Evolutionary conservation across 2,113 vertebrate genomes (phyloP).

Genomic region (Origma solitaria): DNA sequence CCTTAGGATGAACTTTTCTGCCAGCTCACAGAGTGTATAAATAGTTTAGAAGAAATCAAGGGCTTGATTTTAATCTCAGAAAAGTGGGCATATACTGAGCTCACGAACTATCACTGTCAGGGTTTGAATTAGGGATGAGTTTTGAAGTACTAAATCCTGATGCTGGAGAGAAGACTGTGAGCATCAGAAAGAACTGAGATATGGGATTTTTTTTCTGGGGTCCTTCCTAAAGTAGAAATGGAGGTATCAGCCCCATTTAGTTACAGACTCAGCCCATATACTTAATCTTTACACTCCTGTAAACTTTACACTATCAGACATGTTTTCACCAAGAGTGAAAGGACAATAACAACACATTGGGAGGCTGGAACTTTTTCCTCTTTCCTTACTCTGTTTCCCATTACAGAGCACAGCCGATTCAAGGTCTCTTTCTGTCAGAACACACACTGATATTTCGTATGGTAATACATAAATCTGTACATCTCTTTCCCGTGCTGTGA

Average conservation of each 20-base stretch:
- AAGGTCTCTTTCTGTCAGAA: background rate
- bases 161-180: background rate
- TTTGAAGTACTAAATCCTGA: background rate
- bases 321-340: background rate
- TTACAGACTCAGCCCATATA: background rate
- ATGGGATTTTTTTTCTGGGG: background rate
- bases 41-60: background rate
- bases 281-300: background rate
- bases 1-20: background rate
- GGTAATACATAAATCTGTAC: background rate
- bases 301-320: background rate
- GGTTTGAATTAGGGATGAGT: background rate
- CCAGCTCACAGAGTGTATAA: background rate
- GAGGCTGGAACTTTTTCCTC: background rate
- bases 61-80: background rate
- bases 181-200: background rate
- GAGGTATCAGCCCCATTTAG: background rate
- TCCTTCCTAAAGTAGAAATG: background rate
- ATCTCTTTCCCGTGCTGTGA: background rate
- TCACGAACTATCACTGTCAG: background rate
- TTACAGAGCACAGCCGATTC: background rate
- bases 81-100: background rate
- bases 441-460: background rate
- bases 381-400: background rate
- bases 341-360: background rate